Percentiles rank a stretch among this genome's conserved stretches.
phyloP scores from a whole-genome alignment of 1,140 invertebrate genomes.

The Pollicipes pollicipes region DNA sequence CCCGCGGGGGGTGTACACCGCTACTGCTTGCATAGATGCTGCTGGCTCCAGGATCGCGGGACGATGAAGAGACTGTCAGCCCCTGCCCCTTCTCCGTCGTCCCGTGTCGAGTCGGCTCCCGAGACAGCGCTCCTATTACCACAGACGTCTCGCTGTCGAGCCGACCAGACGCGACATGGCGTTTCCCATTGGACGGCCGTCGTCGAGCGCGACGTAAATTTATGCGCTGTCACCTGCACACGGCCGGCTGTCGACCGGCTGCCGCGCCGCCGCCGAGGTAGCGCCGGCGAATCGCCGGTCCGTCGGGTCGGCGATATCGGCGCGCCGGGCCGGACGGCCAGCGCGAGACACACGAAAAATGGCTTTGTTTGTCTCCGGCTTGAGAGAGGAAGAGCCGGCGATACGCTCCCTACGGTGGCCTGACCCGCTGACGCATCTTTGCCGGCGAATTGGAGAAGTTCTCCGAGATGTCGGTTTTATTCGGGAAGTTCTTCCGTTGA shows the following conservation, averaged over 20 bases:
- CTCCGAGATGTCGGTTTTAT: background rate
- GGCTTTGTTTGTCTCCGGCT: background rate
- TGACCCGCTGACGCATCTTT: background rate
- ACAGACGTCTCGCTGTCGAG: background rate
- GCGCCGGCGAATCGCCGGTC: too few relatives aligned
- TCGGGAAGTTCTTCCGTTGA: background rate
- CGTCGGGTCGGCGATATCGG: background rate
- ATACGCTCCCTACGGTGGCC: background rate
- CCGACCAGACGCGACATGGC: background rate
- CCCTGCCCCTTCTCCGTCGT: too few relatives aligned
- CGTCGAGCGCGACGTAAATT: background rate
- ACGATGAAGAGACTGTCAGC: too few relatives aligned
- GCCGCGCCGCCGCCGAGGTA: too few relatives aligned
- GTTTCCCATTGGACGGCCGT: background rate
- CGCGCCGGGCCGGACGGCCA: too few relatives aligned
- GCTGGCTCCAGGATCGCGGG: too few relatives aligned
- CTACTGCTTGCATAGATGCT: too few relatives aligned
- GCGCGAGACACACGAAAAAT: background rate
- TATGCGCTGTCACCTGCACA: background rate
- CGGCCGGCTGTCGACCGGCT: too few relatives aligned
- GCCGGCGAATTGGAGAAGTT: background rate
- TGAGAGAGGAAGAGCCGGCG: too few relatives aligned
- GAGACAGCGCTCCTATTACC: background rate
- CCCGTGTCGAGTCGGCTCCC: too few relatives aligned
- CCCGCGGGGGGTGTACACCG: too few relatives aligned